Base-by-base conservation (phyloP, 37 sponge, comb jelly and placozoan genomes). In the Eunapius fragilis region DNA sequence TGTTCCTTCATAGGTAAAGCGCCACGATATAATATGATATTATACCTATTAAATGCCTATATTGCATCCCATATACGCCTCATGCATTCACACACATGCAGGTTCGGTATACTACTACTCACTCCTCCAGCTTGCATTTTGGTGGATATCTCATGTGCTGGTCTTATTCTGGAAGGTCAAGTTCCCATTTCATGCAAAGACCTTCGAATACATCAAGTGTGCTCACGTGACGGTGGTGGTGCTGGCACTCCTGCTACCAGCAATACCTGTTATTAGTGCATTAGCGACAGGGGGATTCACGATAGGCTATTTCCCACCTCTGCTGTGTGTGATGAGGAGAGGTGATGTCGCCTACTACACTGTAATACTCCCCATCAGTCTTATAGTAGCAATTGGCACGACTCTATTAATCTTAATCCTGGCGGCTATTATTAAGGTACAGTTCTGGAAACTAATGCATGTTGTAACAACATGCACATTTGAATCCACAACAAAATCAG, bases 401-500 rank as follows among this genome's bases (percentile, higher is more conserved):
- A 74, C 90, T 22, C 25, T 89, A 19, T 36, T 89, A 49, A 58
- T 89, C 47, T 69, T 89, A 33, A 89, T 79, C 34, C 67, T 89
- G 47, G 74, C 74, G 79, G 50, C 45, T 68, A 49, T 89, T 28
- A 76, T 73, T 25, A 84, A 84, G 85, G 90, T 89, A 71, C 19
- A 80, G 58, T 45, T n/a, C n/a, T n/a, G n/a, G n/a, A n/a, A n/a
- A n/a, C n/a, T n/a, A n/a, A n/a, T n/a, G n/a, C n/a, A n/a, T n/a
- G n/a, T n/a, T n/a, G n/a, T n/a, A n/a, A n/a, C n/a, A n/a, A n/a
- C n/a, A n/a, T n/a, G n/a, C n/a, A n/a, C n/a, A n/a, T n/a, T n/a
- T n/a, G n/a, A n/a, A n/a, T n/a, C n/a, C n/a, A 45, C 47, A 45
- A 9, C 4, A 9, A 45, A 9, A 9, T 9, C 22, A 17, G 58